phyloP scores from a whole-genome alignment of 2,888 invertebrate species.

The Conomelus anceps region DNA sequence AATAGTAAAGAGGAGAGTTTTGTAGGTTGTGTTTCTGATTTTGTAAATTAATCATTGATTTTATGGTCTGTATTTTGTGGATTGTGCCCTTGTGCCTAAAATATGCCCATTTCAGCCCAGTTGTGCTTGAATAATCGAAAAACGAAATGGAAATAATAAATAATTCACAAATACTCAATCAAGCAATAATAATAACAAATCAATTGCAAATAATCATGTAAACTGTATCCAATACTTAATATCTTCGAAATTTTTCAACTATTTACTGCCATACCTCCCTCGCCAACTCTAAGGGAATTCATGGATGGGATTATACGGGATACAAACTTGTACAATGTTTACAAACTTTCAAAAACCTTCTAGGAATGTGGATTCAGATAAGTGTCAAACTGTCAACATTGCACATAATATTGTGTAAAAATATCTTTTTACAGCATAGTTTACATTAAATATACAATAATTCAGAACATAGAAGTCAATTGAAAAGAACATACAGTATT shows the following conservation, averaged over 20 bases:
- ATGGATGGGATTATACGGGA: neutral
- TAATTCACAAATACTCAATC: neutral
- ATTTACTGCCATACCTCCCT: neutral
- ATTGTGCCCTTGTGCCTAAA: too few relatives aligned
- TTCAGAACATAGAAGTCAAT: too few relatives aligned
- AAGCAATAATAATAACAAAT: neutral
- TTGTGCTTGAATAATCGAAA: neutral
- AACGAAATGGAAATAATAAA: neutral
- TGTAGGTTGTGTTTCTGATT: too few relatives aligned
- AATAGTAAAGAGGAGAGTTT: too few relatives aligned
- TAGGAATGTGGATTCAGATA: neutral
- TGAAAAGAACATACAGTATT: too few relatives aligned
- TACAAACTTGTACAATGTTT: neutral
- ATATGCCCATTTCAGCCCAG: neutral
- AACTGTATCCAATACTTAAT: neutral
- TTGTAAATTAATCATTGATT: too few relatives aligned
- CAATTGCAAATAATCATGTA: neutral
- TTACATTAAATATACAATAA: neutral
- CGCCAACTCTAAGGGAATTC: neutral
- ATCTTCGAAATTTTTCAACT: neutral
- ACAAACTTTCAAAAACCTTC: neutral
- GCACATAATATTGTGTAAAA: neutral
- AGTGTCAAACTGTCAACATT: neutral
- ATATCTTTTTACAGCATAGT: neutral
- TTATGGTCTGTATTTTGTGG: too few relatives aligned